Evolutionary conservation across 2,888 invertebrate species (phyloP).

Genomic region (Apamea anceps): DNA sequence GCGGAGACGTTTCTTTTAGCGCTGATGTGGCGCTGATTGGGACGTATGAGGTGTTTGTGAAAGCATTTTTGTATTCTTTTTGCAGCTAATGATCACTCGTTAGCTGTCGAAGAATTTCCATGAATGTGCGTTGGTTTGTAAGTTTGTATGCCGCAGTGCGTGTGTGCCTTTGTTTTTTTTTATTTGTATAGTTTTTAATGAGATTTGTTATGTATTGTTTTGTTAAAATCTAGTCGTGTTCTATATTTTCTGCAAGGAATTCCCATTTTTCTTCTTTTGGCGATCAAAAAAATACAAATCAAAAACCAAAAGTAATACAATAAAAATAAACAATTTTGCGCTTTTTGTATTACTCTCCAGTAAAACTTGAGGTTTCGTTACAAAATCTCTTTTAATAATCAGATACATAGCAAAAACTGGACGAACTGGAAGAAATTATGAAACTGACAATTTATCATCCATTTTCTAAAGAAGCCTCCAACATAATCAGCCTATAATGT

Average conservation of each 20-base stretch:
- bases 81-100: constrained; percentile 83
- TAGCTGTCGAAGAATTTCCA: constrained; percentile 73
- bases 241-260: not conserved
- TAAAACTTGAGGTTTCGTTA: not conserved
- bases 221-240: not conserved
- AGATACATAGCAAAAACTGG: not conserved
- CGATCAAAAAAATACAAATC: not conserved
- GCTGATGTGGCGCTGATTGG: constrained; percentile 86
- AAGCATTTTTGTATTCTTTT: constrained; percentile 80
- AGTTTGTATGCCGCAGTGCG: constrained; percentile 10
- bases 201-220: constrained; percentile 25
- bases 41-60: constrained; percentile 84
- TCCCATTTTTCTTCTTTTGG: not conserved
- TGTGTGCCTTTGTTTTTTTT: constrained; percentile 41
- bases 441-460: not conserved
- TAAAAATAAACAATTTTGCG: not conserved
- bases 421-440: not conserved
- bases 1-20: constrained; percentile 86
- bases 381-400: too few relatives aligned
- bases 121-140: constrained; percentile 53
- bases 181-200: constrained; percentile 18
- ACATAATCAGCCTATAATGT: too few relatives aligned
- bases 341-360: not conserved
- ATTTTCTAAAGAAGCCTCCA: not conserved
- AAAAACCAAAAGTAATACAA: not conserved